Base-by-base conservation (phyloP, 2,797 vertebrate species). In the Periparus ater region DNA sequence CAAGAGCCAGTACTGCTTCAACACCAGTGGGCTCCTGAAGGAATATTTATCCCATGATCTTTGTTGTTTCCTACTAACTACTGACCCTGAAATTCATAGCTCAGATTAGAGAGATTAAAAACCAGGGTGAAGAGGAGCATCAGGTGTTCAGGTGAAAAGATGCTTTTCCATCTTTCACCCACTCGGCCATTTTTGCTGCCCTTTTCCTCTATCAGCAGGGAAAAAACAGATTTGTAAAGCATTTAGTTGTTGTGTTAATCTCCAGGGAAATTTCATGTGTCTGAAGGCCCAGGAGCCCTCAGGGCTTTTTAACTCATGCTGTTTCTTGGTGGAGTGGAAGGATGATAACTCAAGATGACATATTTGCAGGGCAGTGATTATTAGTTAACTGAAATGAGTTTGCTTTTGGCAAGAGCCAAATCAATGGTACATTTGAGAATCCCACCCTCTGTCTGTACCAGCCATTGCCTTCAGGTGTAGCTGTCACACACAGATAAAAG, bases 281-380 rank as follows among this genome's bases (percentile, higher is more conserved):
- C 58, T 87, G 50, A 68, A 40, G 79, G 32, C 25, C 26, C 48
- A 76, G 66, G 76, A 75, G 10, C 45, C 71, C 55, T 73, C 27
- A 73, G 71, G 25, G 44, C 16, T 91, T 94, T 93, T 94, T 66
- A 86, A 86, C 58, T 89, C 77, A 22, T 70, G 67, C 54, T 91
- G 54, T 72, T 72, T 74, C 50, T 76, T 88, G 30, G 23, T 75
- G 30, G 22, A 76, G 54, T 29, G 73, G 63, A 63, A 81, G 47
- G 45, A 55, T 88, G 90, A 67, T 85, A 95, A 83, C 30, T 84
- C 20, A 86, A 48, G 60, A 51, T 84, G 80, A 53, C 26, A 23
- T 81, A 78, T 89, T 86, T 95, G 54, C 6, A 12, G 79, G 71
- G 47, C 48, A 71, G 45, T 88, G 67, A 71, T 77, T 63, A 26